Base-by-base conservation (phyloP, 2,888 invertebrate genomes). In the Temnothorax rugatulus region DNA sequence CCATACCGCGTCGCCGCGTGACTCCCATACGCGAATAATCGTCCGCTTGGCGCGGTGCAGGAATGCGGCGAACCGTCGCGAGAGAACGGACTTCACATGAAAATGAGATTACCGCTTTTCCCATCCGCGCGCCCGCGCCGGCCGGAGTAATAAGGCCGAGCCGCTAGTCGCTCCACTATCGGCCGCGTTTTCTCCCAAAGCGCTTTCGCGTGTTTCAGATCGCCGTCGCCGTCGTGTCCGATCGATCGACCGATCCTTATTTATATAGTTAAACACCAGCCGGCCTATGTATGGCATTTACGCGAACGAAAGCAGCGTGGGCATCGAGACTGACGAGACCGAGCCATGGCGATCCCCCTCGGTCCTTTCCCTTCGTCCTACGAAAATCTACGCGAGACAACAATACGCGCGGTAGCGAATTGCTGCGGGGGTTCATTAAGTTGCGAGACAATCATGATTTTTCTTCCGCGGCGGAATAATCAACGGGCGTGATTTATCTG, bases 101-200 rank as follows among this genome's bases (percentile, higher is more conserved):
- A 90, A 90, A 90, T 90, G 90, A 90, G 90, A 88, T 86, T 90
- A 86, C 82, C 86, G 89, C 84, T 90, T 90, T 90, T 90, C 90
- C 90, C 90, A 86, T 87, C 87, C 52, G 54, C 66, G 86, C 83
- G 75, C 34, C 68, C 66, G 85, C 82, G 75, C 34, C 68, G 82
- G n/a, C 54, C 82, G 66, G 63, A 76, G 88, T 61, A 89, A 90
- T 89, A 90, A 91, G 90, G 88, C 85, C 90, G 85, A 88, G 87
- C 90, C 90, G 90, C 90, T 90, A 90, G 90, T 86, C 91, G 90
- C 86, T 90, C 90, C 86, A 91, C 91, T 91, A 90, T 90, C 90
- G 74, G 34, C 66, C 76, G 88, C 82, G 90, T 90, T 90, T 90
- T 90, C 90, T 90, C 90, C 82, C 86, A 86, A 89, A 88, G 90